Evolutionary conservation across 2,888 invertebrate genomes (phyloP), one percentile per base, ranked within the genome.

Genomic region (Lasius platythorax): DNA sequence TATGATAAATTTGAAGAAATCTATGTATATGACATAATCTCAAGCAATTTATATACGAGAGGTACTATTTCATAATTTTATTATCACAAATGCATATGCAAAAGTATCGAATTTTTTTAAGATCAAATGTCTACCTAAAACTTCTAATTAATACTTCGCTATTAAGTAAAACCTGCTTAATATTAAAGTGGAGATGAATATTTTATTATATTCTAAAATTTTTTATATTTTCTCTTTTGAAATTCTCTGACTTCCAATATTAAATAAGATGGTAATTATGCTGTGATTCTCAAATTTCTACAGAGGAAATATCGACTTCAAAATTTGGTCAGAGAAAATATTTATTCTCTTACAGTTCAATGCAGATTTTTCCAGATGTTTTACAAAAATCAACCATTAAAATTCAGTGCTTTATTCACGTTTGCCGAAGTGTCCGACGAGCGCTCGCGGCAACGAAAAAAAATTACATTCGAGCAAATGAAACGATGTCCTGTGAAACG

Each of bases 401-500:
- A 50, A 79, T 79, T 61, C 61, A 46, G 11, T 46, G 37, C 58
- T 81, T 73, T 46, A 81, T 61, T 72, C 72, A 58, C 43, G 33
- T 43, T 58, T 43, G 73, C 28, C 58, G 33, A 72, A 73, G 58
- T 79, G 73, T 46, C 8, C 61, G 73, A 61, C 28, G 68, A 81
- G 53, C 70, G 64, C 74, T 72, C 50, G 85, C 40, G 64, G 50
- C 74, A 40, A 67, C 50, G 12, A 15, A 23, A 61, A 70, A 37
- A 81, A 46, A 73, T 81, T 73, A 81, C 46, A 23, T 61, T 46
- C 61, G 73, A 33, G 46, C 58, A 61, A 81, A 88, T 82, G 85
- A 89, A 86, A 88, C 87, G 89, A 78, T 84, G 83, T 90, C 85
- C 87, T 82, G 86, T 84, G 88, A 89, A 91, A 91, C 84, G 90